Percentiles rank a stretch among this genome's conserved stretches.
These are phyloP conservation scores for Tichodroma muraria DNA, from an alignment of 2,113 vertebrate species.

Conservation along the genomic window DNA sequence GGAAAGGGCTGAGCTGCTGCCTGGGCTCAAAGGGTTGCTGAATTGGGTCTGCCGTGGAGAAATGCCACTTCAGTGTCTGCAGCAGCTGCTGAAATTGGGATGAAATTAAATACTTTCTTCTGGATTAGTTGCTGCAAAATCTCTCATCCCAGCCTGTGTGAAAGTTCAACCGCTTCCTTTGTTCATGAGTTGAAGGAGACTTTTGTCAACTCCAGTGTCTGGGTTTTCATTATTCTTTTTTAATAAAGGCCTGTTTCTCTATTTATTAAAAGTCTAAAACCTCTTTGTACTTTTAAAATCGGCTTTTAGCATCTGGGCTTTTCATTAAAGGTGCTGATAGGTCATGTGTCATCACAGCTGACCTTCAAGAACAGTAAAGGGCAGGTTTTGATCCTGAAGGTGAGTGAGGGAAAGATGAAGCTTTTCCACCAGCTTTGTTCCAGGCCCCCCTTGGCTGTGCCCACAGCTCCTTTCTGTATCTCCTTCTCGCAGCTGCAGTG, in stretches of 20 bases:
- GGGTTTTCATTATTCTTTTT: neutral
- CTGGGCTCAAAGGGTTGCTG: neutral
- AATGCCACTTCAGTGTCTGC: neutral
- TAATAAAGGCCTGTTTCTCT: neutral
- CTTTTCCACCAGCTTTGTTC: neutral
- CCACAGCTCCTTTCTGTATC: neutral
- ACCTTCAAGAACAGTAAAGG: conserved; percentile 12
- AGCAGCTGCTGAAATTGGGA: neutral
- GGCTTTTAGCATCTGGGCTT: conserved; percentile 30
- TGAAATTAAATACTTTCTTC: neutral
- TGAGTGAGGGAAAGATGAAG: neutral
- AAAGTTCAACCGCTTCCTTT: neutral
- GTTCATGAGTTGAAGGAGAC: neutral
- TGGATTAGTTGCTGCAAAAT: neutral
- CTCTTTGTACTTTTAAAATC: conserved; percentile 30
- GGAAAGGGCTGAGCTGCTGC: neutral
- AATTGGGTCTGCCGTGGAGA: neutral
- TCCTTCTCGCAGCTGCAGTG: neutral
- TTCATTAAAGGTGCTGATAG: conserved; percentile 62
- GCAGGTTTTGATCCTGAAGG: conserved; percentile 26
- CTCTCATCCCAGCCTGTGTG: neutral
- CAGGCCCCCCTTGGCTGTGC: neutral
- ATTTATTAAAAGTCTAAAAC: conserved; percentile 17
- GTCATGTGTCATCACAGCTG: neutral
- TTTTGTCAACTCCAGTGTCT: neutral